A percentile compares a stretch with the other conserved stretches of the same genome.
phyloP scores from a whole-genome alignment of 2,797 vertebrate species.

The Tiaroga cobitis region DNA sequence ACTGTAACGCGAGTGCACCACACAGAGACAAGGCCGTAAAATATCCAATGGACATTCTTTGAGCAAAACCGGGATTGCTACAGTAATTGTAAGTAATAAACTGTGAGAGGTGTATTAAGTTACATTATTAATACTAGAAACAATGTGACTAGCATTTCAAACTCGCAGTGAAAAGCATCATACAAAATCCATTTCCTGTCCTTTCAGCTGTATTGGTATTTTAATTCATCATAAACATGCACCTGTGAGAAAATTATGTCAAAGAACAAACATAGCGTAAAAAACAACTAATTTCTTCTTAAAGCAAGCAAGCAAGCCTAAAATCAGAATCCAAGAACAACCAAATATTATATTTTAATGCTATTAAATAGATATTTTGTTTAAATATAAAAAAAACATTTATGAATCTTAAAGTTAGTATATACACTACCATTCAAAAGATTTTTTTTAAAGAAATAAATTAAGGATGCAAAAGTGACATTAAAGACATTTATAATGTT shows the following conservation, averaged over 20 bases:
- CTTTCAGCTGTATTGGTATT: neutral
- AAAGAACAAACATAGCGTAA: neutral
- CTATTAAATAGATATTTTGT: neutral
- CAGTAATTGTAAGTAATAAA: neutral
- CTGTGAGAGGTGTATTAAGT: neutral
- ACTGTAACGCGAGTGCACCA: neutral
- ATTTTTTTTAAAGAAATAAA: neutral
- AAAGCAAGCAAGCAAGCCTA: neutral
- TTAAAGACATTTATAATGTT: neutral
- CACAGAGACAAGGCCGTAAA: neutral
- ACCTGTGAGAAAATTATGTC: neutral
- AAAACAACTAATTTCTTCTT: neutral
- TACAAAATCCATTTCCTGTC: neutral
- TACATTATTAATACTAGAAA: conserved; percentile 2
- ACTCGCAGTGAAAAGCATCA: neutral
- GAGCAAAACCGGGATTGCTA: neutral
- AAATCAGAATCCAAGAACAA: neutral
- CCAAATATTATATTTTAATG: neutral
- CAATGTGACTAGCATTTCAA: conserved; percentile 9
- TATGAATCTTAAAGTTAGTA: neutral
- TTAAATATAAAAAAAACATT: neutral
- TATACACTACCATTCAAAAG: neutral
- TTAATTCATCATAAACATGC: neutral
- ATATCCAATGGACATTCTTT: neutral
- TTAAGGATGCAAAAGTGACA: neutral